Evolutionary conservation across 2,888 invertebrate genomes (phyloP).

Genomic region (Melanophora roralis): DNA sequence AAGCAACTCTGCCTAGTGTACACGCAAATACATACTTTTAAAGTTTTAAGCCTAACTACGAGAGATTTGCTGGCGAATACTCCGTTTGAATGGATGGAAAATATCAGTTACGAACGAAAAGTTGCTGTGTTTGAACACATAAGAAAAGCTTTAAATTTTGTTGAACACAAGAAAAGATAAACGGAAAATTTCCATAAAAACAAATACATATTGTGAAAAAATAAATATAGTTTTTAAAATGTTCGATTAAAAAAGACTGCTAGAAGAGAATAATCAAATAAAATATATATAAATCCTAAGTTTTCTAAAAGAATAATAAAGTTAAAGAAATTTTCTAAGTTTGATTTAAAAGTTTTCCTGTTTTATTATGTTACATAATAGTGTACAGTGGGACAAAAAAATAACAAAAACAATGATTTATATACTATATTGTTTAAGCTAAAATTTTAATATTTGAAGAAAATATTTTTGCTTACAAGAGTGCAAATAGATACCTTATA

Average conservation of each 20-base stretch:
- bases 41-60: slow-evolving; percentile 25
- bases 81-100: slow-evolving; percentile 42
- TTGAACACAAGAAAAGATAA: slow-evolving; percentile 37
- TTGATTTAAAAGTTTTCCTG: neutral
- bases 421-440: no score
- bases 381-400: slow-evolving; percentile 34
- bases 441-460: no score
- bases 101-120: slow-evolving; percentile 53
- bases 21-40: slow-evolving; percentile 32
- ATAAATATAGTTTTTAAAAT: neutral
- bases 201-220: slow-evolving; percentile 5
- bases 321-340: neutral
- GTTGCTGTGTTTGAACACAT: slow-evolving; percentile 45
- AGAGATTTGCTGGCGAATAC: slow-evolving; percentile 45
- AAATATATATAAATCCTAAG: no score
- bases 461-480: no score
- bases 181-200: slow-evolving; percentile 40
- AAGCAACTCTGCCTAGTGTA: neutral
- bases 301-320: slow-evolving; percentile 18
- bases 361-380: slow-evolving; percentile 21
- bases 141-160: slow-evolving; percentile 31
- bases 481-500: no score
- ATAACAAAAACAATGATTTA: no score
- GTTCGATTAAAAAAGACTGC: neutral
- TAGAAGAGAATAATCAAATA: neutral